Conservation (phyloP, 2,797 vertebrate species). For the Ptychadena robeensis region DNA sequence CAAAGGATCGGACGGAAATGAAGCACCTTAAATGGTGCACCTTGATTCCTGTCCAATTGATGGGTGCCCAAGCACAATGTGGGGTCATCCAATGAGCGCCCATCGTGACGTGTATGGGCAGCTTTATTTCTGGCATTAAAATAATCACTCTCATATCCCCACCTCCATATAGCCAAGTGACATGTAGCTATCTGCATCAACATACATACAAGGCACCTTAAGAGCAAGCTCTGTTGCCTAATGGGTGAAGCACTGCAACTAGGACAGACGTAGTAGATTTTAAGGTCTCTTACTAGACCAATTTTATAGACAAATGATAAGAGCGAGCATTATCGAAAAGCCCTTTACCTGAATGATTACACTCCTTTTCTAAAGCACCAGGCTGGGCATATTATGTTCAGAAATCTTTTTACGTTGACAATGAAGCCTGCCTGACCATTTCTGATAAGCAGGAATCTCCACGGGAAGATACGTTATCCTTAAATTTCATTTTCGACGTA, state of each 20-base stretch:
- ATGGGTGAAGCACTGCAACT: neutral
- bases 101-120: too few species aligned
- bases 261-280: neutral
- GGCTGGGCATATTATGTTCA: neutral
- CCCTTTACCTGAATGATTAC: constrained; percentile 2
- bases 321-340: neutral
- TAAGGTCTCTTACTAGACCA: neutral
- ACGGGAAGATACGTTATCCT: constrained; percentile 2
- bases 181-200: neutral
- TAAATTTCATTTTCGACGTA: neutral
- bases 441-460: constrained; percentile 24
- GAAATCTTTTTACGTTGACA: neutral
- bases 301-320: neutral
- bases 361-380: neutral
- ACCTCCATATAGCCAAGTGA: neutral
- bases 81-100: too few species aligned
- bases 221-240: neutral
- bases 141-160: too few species aligned
- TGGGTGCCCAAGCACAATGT: too few species aligned
- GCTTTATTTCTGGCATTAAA: too few species aligned
- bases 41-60: too few species aligned
- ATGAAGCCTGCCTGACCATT: constrained; percentile 27
- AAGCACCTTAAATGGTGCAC: too few species aligned
- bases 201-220: neutral
- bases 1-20: too few species aligned